A percentile compares a stretch with the other conserved stretches of the same genome.
Conservation (phyloP, 2,888 invertebrate genomes). For the Anticlea derivata region DNA sequence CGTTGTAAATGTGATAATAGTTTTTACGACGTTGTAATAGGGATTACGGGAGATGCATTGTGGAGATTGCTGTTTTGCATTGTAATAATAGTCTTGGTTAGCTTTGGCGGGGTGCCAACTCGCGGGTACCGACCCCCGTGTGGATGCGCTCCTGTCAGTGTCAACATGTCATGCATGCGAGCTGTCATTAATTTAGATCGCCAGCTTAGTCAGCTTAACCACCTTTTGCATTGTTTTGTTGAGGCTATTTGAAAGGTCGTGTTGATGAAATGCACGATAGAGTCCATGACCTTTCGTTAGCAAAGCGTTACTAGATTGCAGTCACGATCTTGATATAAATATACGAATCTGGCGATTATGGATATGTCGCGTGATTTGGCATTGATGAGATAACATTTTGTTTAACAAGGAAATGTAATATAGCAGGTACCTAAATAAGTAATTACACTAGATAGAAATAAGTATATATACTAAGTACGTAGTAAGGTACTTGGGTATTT, state of each 20-base stretch:
- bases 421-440: no score
- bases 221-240: slow-evolving; percentile 14
- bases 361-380: slow-evolving; percentile 7
- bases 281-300: slow-evolving; percentile 30
- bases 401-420: no score
- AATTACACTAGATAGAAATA: no score
- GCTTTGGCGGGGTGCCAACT: slow-evolving; percentile 49
- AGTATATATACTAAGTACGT: no score
- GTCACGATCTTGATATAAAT: slow-evolving; percentile 29
- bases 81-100: slow-evolving; percentile 51
- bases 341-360: neutral
- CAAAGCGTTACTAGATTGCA: slow-evolving; percentile 22
- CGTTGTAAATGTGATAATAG: slow-evolving; percentile 32
- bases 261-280: slow-evolving; percentile 33
- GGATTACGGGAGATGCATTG: slow-evolving; percentile 33
- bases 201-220: neutral
- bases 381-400: no score
- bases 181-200: slow-evolving; percentile 29
- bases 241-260: slow-evolving; percentile 27
- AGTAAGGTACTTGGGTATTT: neutral
- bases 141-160: slow-evolving; percentile 37
- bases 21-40: slow-evolving; percentile 37
- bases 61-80: slow-evolving; percentile 27
- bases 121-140: slow-evolving; percentile 55
- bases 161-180: slow-evolving; percentile 39